Percentiles rank a stretch among this genome's conserved stretches.
These are phyloP conservation scores for Chloroceryle inda DNA, from an alignment of 2,797 vertebrate species.

Conservation along the genomic window DNA sequence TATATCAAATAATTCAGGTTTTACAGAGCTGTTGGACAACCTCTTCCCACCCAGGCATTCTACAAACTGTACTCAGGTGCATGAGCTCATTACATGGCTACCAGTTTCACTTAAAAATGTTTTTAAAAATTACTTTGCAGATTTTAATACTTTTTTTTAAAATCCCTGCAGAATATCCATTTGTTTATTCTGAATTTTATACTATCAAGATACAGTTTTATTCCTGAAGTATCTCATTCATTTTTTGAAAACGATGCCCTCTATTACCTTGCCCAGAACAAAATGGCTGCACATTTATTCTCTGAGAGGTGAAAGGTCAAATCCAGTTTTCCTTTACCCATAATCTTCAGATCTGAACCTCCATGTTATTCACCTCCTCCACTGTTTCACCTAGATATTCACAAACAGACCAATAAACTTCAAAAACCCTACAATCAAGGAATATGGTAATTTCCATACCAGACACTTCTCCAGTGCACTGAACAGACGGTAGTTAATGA, in stretches of 20 bases:
- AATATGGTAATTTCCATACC: background rate
- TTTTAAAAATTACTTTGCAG: background rate
- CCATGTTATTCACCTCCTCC: background rate
- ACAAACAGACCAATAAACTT: background rate
- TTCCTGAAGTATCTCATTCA: background rate
- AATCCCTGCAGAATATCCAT: background rate
- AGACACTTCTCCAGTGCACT: background rate
- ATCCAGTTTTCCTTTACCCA: background rate
- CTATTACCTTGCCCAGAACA: background rate
- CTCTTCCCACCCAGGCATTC: background rate
- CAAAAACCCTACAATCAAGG: background rate
- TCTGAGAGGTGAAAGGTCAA: slow-evolving; percentile 15
- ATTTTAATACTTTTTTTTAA: background rate
- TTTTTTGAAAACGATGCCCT: background rate
- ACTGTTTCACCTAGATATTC: background rate
- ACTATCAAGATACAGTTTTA: background rate
- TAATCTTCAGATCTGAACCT: background rate
- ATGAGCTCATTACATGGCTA: background rate
- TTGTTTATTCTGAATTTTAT: background rate
- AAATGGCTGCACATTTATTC: background rate
- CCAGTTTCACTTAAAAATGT: background rate
- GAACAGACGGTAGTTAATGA: background rate
- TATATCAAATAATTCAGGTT: background rate
- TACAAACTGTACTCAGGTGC: background rate
- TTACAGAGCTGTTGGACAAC: background rate